A percentile compares a stretch with the other conserved stretches of the same genome.
Conservation (phyloP, 2,888 invertebrate genomes). For the Epinotia brunnichana region DNA sequence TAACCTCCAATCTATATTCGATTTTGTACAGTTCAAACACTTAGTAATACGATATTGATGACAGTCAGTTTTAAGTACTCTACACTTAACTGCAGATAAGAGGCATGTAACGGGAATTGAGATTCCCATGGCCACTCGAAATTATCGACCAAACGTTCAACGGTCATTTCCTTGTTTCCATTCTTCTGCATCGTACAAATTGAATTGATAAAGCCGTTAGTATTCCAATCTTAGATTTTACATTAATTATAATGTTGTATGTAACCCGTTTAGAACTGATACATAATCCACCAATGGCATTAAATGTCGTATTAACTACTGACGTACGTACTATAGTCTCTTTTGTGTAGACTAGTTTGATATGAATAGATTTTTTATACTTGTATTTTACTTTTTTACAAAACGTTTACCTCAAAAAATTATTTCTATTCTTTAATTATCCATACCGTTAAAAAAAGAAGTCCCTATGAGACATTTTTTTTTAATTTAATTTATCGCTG, state of each 20-base stretch:
- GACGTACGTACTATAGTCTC: neutral
- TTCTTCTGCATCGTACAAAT: constrained; percentile 23
- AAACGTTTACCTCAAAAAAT: no score
- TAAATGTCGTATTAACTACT: neutral
- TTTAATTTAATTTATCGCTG: no score
- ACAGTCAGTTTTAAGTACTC: constrained; percentile 35
- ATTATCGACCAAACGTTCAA: constrained; percentile 54
- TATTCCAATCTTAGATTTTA: constrained; percentile 13
- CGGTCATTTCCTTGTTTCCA: constrained; percentile 59
- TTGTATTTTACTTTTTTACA: no score
- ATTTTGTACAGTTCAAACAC: constrained; percentile 21
- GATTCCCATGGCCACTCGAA: constrained; percentile 48
- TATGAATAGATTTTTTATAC: no score
- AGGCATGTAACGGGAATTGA: constrained; percentile 54
- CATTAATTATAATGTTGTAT: neutral
- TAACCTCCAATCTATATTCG: constrained; percentile 10
- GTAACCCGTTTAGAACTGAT: neutral
- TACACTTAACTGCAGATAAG: constrained; percentile 32
- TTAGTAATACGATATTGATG: constrained; percentile 29
- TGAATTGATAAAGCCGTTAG: constrained; percentile 21
- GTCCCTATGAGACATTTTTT: no score
- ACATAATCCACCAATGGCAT: neutral
- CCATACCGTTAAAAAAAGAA: no score
- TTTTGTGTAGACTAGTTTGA: no score
- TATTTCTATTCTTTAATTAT: no score